These are phyloP conservation scores for Alfaro cultratus DNA, from an alignment of 2,797 vertebrate genomes.

Conservation along the genomic window DNA sequence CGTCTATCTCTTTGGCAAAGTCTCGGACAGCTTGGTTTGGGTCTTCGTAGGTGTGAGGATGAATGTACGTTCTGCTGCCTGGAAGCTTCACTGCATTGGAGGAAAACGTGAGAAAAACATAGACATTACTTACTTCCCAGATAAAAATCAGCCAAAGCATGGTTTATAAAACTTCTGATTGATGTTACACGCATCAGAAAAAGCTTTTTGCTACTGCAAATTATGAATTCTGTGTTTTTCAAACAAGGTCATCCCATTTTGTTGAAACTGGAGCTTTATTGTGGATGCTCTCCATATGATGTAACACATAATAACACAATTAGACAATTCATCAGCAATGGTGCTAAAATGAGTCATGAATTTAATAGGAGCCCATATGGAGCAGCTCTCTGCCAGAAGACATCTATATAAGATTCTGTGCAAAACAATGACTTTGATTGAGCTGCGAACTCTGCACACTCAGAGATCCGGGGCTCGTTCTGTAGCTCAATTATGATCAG, in stretches of 20 bases:
- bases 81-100: constrained; percentile 81
- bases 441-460: constrained; percentile 4
- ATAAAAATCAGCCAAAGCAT: constrained; percentile 3
- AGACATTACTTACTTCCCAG: not conserved
- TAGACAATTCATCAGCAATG: constrained; percentile 41
- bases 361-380: constrained; percentile 62
- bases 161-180: not conserved
- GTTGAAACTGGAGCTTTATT: constrained; percentile 11
- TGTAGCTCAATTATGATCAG: constrained; percentile 2
- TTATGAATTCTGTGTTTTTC: not conserved
- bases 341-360: constrained; percentile 61
- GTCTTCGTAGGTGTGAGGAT: constrained; percentile 86
- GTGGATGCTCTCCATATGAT: constrained; percentile 45
- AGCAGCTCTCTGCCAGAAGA: constrained; percentile 44
- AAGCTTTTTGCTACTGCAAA: not conserved
- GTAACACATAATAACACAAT: constrained; percentile 53
- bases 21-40: constrained; percentile 86
- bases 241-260: not conserved
- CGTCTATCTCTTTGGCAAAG: constrained; percentile 87
- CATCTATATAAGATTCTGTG: constrained; percentile 38
- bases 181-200: not conserved
- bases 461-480: not conserved
- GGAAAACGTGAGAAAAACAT: constrained; percentile 20
- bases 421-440: constrained; percentile 35
- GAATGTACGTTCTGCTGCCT: constrained; percentile 83